Evolutionary conservation across 2,797 vertebrate species (phyloP).

Genomic region (Labeo calbasu): DNA sequence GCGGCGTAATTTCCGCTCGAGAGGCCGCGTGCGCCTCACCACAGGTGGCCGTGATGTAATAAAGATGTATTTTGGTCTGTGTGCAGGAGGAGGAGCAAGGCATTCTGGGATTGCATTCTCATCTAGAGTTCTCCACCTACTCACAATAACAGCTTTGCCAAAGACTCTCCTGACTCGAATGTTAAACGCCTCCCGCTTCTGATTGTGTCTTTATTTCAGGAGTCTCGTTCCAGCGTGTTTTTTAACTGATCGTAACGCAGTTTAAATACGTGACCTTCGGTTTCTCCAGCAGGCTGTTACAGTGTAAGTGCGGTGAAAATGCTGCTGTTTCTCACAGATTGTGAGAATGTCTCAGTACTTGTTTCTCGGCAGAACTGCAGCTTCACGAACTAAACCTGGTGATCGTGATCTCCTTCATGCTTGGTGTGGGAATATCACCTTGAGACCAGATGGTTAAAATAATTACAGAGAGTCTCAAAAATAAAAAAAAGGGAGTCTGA

Average conservation of each 20-base stretch:
- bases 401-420: background rate
- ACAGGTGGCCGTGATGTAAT: background rate
- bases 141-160: constrained; percentile 5
- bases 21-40: background rate
- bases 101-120: constrained; percentile 14
- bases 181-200: background rate
- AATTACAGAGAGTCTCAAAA: background rate
- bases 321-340: background rate
- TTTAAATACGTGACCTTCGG: background rate
- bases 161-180: background rate
- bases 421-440: no score
- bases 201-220: background rate
- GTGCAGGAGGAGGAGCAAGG: constrained; percentile 16
- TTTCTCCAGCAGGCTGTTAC: background rate
- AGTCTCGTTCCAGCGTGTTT: background rate
- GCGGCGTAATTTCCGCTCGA: constrained; percentile 51
- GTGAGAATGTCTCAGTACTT: background rate
- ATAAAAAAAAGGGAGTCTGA: no score
- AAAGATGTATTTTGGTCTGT: constrained; percentile 16
- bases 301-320: no score
- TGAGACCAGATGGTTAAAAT: background rate
- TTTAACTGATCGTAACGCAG: background rate
- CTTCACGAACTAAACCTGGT: background rate
- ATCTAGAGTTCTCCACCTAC: background rate
- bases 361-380: background rate